phyloP scores from a whole-genome alignment of 2,888 invertebrate species.

The Teinopalpus imperialis region DNA sequence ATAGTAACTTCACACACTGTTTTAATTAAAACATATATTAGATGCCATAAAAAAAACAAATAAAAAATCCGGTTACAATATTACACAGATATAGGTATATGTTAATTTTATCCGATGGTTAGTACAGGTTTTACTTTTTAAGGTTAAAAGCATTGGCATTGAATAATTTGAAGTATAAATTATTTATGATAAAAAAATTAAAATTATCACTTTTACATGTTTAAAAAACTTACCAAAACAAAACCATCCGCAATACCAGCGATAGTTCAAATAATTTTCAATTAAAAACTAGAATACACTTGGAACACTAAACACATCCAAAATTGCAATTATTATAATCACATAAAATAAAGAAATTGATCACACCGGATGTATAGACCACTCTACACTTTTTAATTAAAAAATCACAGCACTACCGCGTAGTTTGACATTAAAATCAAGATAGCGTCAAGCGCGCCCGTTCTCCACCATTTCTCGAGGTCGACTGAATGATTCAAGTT shows the following conservation, averaged over 20 bases:
- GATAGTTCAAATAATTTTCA: conserved; percentile 43
- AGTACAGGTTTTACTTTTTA: too few species aligned
- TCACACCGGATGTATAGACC: conserved; percentile 24
- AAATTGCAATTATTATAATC: conserved; percentile 30
- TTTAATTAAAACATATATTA: too few species aligned
- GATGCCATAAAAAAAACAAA: background rate
- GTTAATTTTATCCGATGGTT: background rate
- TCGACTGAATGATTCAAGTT: conserved; percentile 61
- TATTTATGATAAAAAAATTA: too few species aligned
- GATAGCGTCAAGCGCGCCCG: conserved; percentile 53
- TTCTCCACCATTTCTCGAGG: conserved; percentile 64
- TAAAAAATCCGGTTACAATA: conserved; percentile 1
- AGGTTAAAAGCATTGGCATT: background rate
- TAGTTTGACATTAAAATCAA: conserved; percentile 52
- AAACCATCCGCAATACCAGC: conserved; percentile 41
- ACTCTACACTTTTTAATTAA: conserved; percentile 22
- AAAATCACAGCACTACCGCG: conserved; percentile 46
- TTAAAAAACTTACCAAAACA: conserved; percentile 42
- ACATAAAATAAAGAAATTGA: conserved; percentile 28
- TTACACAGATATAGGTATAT: background rate
- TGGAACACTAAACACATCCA: conserved; percentile 49
- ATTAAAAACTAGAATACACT: conserved; percentile 42
- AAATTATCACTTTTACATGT: background rate
- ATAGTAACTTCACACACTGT: too few species aligned
- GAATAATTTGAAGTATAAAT: background rate